phyloP scores from a whole-genome alignment of 2,113 vertebrate species.

The Tychaedon coryphoeus region DNA sequence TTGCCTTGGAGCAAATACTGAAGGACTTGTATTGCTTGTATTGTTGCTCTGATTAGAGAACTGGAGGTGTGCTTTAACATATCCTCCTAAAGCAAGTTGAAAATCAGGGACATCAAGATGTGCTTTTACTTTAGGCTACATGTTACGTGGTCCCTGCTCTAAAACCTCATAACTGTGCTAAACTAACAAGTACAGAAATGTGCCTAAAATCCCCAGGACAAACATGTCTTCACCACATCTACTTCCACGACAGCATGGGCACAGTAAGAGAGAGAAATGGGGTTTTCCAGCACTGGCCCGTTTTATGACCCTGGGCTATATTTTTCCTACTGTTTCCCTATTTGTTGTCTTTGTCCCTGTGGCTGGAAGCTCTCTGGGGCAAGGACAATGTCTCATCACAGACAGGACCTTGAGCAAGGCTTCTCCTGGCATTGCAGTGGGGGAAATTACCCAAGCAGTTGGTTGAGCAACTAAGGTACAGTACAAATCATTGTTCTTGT shows the following conservation, averaged over 20 bases:
- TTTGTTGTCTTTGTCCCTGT: background rate
- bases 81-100: background rate
- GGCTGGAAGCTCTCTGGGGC: background rate
- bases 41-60: background rate
- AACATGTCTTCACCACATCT: background rate
- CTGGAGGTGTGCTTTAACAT: background rate
- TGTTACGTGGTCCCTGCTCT: background rate
- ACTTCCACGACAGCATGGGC: accelerated
- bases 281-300: background rate
- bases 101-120: background rate
- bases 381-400: background rate
- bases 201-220: background rate
- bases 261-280: background rate
- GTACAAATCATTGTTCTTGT: background rate
- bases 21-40: background rate
- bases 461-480: background rate
- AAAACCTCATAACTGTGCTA: background rate
- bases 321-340: background rate
- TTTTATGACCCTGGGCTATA: background rate
- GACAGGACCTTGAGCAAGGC: background rate
- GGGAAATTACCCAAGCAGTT: background rate
- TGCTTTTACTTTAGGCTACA: background rate
- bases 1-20: background rate
- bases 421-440: background rate
- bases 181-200: background rate